Evolutionary conservation across 2,797 vertebrate genomes (phyloP).

Genomic region (Leuciscus waleckii): DNA sequence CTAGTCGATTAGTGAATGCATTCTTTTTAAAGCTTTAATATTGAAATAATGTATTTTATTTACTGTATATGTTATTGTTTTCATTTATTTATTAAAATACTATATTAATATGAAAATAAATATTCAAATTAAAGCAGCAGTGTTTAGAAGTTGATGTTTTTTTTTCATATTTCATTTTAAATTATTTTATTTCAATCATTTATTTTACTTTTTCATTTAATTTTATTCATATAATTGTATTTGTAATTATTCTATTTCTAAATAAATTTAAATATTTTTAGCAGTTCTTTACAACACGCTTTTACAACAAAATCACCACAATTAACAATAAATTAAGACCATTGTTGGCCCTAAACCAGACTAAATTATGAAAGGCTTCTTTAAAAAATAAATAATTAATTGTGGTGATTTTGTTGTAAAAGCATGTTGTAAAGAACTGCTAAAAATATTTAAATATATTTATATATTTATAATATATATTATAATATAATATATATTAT

Average conservation of each 20-base stretch:
- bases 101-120: neutral
- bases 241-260: neutral
- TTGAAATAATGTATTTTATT: neutral
- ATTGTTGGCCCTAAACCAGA: neutral
- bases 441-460: neutral
- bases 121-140: neutral
- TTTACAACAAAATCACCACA: neutral
- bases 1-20: neutral
- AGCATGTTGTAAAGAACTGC: neutral
- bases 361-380: neutral
- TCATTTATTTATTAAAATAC: neutral
- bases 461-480: too few relatives aligned
- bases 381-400: neutral
- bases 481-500: too few relatives aligned
- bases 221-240: neutral
- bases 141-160: neutral
- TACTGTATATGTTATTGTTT: neutral
- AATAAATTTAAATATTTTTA: neutral
- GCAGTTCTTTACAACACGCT: neutral
- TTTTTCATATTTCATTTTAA: neutral
- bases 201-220: neutral
- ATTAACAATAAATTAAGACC: neutral
- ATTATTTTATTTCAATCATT: neutral
- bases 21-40: neutral
- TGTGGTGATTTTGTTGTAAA: neutral